Percentiles rank a stretch among this genome's conserved stretches.
phyloP scores from a whole-genome alignment of 2,888 invertebrate genomes.

The Andricus curvator region DNA sequence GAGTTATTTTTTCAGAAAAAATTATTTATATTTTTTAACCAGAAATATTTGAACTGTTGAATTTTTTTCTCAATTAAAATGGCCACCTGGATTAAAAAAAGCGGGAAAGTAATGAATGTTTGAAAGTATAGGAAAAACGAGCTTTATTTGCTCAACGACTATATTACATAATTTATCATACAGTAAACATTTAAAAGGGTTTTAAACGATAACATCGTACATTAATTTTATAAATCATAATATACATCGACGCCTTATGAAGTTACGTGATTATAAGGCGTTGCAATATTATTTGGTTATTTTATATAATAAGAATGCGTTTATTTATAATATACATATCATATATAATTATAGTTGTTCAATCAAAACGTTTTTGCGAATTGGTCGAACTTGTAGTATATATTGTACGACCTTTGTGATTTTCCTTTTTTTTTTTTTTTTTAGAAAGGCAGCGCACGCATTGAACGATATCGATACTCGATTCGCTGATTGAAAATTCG shows the following conservation, averaged over 20 bases:
- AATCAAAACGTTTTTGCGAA: slow-evolving; percentile 29
- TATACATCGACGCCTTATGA: slow-evolving; percentile 42
- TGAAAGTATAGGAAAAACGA: slow-evolving; percentile 66
- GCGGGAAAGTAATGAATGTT: not conserved
- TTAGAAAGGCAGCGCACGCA: slow-evolving; percentile 48
- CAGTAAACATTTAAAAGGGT: slow-evolving; percentile 74
- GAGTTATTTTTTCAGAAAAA: no score
- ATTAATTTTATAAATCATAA: slow-evolving; percentile 64
- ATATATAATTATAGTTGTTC: slow-evolving; percentile 42
- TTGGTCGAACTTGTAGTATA: slow-evolving; percentile 1
- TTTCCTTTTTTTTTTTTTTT: slow-evolving; percentile 8
- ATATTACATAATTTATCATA: slow-evolving; percentile 74
- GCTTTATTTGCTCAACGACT: slow-evolving; percentile 75
- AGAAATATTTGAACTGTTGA: no score
- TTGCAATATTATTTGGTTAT: slow-evolving; percentile 49
- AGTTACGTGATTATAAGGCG: slow-evolving; percentile 42
- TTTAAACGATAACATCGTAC: slow-evolving; percentile 73
- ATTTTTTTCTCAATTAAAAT: no score
- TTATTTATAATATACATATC: slow-evolving; percentile 34
- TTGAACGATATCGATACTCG: slow-evolving; percentile 45
- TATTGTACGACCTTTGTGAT: slow-evolving; percentile 31
- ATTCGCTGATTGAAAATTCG: slow-evolving; percentile 36
- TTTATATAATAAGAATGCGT: slow-evolving; percentile 35
- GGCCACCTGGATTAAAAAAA: no score
- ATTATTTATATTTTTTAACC: no score